Conservation (phyloP, 2,888 invertebrate species). For the Diadromus collaris region DNA sequence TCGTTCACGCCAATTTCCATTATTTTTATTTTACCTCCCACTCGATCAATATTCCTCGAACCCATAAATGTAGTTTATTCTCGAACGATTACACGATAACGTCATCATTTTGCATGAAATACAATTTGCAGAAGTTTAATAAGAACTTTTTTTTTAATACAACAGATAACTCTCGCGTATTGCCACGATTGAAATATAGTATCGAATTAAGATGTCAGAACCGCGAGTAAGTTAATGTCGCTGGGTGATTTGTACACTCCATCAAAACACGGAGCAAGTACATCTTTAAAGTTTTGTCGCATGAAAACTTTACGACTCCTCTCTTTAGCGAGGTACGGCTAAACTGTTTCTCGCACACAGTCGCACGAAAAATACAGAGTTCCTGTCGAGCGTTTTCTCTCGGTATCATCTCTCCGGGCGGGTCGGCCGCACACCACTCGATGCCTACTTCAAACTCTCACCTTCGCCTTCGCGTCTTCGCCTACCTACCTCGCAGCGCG, state of each 20-base stretch:
- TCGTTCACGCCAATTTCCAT: too few species aligned
- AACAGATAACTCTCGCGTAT: not conserved
- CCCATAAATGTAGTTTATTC: too few species aligned
- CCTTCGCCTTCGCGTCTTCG: constrained; percentile 18
- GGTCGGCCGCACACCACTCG: constrained; percentile 2
- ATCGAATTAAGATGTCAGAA: not conserved
- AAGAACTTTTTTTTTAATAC: too few species aligned
- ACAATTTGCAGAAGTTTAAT: too few species aligned
- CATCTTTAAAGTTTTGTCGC: constrained; percentile 25
- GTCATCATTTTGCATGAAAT: too few species aligned
- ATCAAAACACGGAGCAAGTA: not conserved
- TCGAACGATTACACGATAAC: too few species aligned
- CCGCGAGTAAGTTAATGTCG: not conserved
- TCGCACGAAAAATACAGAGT: not conserved
- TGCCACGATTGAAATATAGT: not conserved
- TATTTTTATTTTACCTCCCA: too few species aligned
- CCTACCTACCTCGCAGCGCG: not conserved
- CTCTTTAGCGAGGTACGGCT: constrained; percentile 1
- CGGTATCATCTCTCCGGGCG: not conserved
- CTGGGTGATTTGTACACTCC: constrained; percentile 18
- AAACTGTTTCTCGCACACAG: constrained; percentile 5
- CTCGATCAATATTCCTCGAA: too few species aligned
- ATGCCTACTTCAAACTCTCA: constrained; percentile 25
- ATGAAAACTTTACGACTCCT: constrained; percentile 13
- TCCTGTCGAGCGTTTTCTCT: not conserved